Conservation (phyloP, 2,113 vertebrate genomes). For the Actinemys pallida region DNA sequence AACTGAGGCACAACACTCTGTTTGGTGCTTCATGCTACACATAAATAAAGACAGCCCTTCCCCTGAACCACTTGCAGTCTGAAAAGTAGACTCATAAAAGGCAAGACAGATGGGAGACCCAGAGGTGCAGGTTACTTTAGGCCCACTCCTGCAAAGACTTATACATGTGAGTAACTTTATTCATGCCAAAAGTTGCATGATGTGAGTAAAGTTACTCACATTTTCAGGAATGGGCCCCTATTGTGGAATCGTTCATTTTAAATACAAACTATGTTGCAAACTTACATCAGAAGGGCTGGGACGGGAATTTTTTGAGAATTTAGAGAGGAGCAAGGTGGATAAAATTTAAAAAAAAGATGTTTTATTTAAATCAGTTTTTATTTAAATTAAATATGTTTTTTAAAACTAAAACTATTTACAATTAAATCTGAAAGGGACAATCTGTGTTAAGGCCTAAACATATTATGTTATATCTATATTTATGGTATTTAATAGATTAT, state of each 20-base stretch:
- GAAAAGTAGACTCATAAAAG: neutral
- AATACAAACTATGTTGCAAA: neutral
- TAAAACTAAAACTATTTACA: neutral
- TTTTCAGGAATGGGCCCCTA: neutral
- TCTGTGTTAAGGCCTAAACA: neutral
- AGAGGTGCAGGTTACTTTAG: neutral
- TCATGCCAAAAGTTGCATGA: neutral
- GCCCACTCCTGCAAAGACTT: neutral
- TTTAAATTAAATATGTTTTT: neutral
- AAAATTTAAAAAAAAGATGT: neutral
- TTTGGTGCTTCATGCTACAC: neutral
- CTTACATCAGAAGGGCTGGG: neutral
- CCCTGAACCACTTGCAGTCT: neutral
- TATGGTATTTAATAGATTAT: neutral
- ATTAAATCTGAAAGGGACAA: neutral
- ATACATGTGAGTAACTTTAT: neutral
- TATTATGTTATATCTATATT: neutral
- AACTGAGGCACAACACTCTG: neutral
- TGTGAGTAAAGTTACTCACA: neutral
- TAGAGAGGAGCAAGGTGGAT: neutral
- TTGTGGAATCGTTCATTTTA: neutral
- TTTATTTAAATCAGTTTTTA: neutral
- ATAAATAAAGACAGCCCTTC: neutral
- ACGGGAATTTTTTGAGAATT: neutral
- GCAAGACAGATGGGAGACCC: neutral